phyloP scores from a whole-genome alignment of 1,140 invertebrate species.

The Saxidomus purpurata region DNA sequence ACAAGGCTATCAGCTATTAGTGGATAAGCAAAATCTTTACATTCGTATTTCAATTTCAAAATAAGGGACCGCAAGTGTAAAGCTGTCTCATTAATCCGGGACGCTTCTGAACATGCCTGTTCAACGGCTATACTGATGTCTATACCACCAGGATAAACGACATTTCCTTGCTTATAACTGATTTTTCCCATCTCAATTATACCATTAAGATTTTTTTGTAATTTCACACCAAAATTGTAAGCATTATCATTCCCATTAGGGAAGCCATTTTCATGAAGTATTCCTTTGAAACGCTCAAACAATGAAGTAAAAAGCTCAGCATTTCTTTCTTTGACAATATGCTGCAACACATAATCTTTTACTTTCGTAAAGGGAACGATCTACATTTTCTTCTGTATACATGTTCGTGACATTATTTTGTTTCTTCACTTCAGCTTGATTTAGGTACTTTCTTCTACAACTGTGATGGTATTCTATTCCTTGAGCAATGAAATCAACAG shows the following conservation, averaged over 20 bases:
- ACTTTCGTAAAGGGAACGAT: not conserved
- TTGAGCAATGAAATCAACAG: not conserved
- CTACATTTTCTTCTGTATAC: not conserved
- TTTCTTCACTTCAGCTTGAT: not conserved
- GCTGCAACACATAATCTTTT: not conserved
- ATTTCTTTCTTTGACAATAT: not conserved
- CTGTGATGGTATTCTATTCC: slow-evolving; percentile 2
- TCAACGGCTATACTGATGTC: not conserved
- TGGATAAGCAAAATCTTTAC: slow-evolving; percentile 16
- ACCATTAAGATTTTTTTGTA: not conserved
- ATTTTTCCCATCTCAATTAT: not conserved
- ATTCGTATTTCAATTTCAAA: not conserved
- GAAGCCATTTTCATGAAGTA: not conserved
- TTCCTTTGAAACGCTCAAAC: not conserved
- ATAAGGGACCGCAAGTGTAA: not conserved
- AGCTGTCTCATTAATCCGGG: not conserved
- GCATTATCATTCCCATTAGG: not conserved
- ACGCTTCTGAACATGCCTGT: not conserved
- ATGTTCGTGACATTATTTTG: not conserved
- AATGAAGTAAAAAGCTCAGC: slow-evolving; percentile 1
- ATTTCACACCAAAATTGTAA: not conserved
- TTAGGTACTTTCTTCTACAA: not conserved
- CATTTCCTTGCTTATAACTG: slow-evolving; percentile 13
- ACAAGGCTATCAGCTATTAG: not conserved
- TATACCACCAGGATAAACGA: not conserved